A percentile compares a stretch with the other conserved stretches of the same genome.
Conservation (phyloP, 1,140 invertebrate species). For the Calycopis cecrops region DNA sequence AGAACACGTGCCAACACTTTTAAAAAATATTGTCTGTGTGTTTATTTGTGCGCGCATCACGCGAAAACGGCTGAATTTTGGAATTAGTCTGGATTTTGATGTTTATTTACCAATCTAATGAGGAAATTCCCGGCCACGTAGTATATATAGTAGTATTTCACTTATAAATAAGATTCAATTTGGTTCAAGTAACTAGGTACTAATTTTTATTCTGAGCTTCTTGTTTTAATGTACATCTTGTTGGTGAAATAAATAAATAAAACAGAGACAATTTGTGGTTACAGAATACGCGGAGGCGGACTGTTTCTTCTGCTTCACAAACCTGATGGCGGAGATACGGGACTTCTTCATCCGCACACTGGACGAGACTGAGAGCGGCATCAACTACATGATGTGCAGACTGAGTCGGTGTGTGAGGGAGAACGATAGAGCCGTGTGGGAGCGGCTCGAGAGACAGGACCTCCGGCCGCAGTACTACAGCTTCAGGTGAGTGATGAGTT, state of each 20-base stretch:
- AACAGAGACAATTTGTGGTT: constrained; percentile 31
- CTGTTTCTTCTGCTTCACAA: constrained; percentile 98
- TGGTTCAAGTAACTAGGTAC: no score
- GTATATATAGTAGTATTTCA: no score
- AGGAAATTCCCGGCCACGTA: no score
- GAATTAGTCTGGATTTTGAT: no score
- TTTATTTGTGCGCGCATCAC: no score
- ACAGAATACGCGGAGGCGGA: constrained; percentile 96
- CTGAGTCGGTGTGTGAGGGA: constrained; percentile 84
- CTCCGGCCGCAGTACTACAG: constrained; percentile 96
- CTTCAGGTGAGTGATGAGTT: constrained; percentile 80
- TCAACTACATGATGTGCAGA: constrained; percentile 89
- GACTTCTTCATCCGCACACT: constrained; percentile 98
- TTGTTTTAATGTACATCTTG: no score
- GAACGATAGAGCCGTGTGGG: constrained; percentile 87
- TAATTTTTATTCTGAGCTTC: no score
- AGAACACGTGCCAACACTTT: no score
- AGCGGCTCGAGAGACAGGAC: constrained; percentile 86
- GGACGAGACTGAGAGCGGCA: constrained; percentile 93
- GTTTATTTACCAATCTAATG: no score
- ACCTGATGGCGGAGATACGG: constrained; percentile 96
- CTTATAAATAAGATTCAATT: no score
- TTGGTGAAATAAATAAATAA: constrained; percentile 15
- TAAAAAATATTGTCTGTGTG: no score
- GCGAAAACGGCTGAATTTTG: no score